A percentile compares a stretch with the other conserved stretches of the same genome.
phyloP scores from a whole-genome alignment of 2,888 invertebrate genomes.

The Trichopoda pennipes region DNA sequence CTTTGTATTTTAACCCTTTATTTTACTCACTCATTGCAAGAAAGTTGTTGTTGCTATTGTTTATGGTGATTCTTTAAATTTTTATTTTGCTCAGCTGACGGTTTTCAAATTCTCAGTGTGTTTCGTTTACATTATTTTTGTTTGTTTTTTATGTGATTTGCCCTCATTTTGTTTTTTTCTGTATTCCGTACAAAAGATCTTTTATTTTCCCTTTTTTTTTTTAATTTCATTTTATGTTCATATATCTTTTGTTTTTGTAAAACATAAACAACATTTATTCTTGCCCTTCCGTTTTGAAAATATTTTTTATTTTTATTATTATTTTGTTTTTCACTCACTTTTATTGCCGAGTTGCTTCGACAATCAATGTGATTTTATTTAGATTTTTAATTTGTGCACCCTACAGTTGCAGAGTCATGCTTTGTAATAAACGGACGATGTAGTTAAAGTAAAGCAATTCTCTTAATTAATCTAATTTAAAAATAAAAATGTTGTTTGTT shows the following conservation, averaged over 20 bases:
- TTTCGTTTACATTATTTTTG: slow-evolving; percentile 4
- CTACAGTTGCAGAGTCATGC: neutral
- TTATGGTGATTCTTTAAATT: slow-evolving; percentile 54
- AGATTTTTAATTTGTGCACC: slow-evolving; percentile 3
- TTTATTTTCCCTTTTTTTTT: slow-evolving; percentile 59
- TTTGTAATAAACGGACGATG: neutral
- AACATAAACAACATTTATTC: slow-evolving; percentile 58
- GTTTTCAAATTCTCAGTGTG: slow-evolving; percentile 70
- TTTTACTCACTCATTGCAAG: slow-evolving; percentile 63
- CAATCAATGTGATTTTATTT: slow-evolving; percentile 29
- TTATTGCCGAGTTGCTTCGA: slow-evolving; percentile 17
- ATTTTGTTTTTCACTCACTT: slow-evolving; percentile 37
- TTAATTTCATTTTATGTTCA: slow-evolving; percentile 48
- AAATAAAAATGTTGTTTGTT: too few relatives aligned
- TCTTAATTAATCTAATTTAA: too few relatives aligned
- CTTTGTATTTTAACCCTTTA: slow-evolving; percentile 48
- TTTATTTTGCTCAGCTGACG: slow-evolving; percentile 75
- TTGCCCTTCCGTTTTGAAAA: slow-evolving; percentile 47
- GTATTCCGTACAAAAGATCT: slow-evolving; percentile 56
- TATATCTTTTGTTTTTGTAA: slow-evolving; percentile 4
- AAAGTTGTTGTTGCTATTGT: slow-evolving; percentile 55
- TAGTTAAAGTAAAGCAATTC: too few relatives aligned
- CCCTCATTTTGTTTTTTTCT: slow-evolving; percentile 43
- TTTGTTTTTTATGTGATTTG: slow-evolving; percentile 9
- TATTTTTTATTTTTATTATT: slow-evolving; percentile 8